Conservation (phyloP, 2,113 vertebrate genomes). For the Periophthalmodon schlosseri region DNA sequence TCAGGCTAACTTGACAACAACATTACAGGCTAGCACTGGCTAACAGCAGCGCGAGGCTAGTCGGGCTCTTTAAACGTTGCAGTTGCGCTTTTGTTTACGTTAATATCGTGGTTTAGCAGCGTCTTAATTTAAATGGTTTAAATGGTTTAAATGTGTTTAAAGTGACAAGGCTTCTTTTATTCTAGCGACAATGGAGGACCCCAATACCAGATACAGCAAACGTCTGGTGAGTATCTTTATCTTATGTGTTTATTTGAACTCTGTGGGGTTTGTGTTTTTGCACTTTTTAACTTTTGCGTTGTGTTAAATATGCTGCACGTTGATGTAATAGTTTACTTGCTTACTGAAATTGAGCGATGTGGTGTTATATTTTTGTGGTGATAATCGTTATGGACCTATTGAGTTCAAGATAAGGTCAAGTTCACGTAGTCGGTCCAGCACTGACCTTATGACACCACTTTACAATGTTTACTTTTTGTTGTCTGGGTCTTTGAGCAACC, state of each 20-base stretch:
- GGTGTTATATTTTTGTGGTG: background rate
- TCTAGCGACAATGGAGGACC: slow-evolving; percentile 81
- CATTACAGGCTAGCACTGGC: slow-evolving; percentile 29
- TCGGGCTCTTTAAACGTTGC: slow-evolving; percentile 4
- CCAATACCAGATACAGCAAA: slow-evolving; percentile 92
- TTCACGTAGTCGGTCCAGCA: slow-evolving; percentile 39
- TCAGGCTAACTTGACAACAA: slow-evolving; percentile 30
- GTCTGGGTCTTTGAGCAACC: background rate
- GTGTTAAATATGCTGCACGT: background rate
- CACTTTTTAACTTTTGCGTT: background rate
- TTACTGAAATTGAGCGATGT: background rate
- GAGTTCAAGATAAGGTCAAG: slow-evolving; percentile 66
- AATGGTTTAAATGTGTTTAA: background rate
- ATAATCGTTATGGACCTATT: slow-evolving; percentile 50
- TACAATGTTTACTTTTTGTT: background rate
- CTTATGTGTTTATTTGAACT: background rate
- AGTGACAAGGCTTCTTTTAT: slow-evolving; percentile 11
- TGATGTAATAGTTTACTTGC: background rate
- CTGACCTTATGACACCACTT: slow-evolving; percentile 28
- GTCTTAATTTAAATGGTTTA: accelerated
- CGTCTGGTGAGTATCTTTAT: slow-evolving; percentile 85
- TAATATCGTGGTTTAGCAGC: background rate
- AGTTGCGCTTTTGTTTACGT: slow-evolving; percentile 11
- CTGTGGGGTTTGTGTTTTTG: background rate
- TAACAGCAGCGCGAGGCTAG: slow-evolving; percentile 31